Evolutionary conservation across 2,797 vertebrate genomes (phyloP).

Genomic region (Tragopan temminckii): DNA sequence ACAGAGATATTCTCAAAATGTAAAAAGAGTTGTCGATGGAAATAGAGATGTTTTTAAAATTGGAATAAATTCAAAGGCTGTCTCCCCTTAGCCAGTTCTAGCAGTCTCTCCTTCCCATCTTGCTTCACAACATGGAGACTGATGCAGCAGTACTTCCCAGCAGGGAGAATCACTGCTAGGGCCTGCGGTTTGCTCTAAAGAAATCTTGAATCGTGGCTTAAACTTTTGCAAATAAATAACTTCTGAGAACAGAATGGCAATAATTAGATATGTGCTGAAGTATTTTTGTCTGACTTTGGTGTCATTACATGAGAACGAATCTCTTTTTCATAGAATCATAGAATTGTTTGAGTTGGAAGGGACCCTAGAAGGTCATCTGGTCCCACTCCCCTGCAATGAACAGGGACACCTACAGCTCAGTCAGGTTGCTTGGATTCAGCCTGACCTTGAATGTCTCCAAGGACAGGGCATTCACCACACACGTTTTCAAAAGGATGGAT

Average conservation of each 20-base stretch:
- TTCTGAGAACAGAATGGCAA: not conserved
- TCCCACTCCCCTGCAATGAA: too few relatives aligned
- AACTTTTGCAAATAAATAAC: not conserved
- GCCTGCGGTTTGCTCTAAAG: not conserved
- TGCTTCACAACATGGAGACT: not conserved
- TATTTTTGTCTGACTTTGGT: not conserved
- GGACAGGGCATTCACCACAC: too few relatives aligned
- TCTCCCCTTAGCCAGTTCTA: not conserved
- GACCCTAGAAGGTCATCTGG: too few relatives aligned
- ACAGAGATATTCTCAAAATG: not conserved
- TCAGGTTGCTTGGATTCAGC: too few relatives aligned
- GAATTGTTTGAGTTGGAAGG: too few relatives aligned
- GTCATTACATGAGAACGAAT: not conserved
- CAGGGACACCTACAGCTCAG: too few relatives aligned
- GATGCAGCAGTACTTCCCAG: not conserved
- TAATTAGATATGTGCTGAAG: not conserved
- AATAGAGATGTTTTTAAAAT: not conserved
- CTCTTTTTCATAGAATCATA: not conserved
- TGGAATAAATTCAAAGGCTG: not conserved
- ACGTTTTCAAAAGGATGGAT: not conserved
- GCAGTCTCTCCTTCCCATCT: not conserved
- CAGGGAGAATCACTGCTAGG: not conserved
- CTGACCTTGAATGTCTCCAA: too few relatives aligned
- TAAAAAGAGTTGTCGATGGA: not conserved
- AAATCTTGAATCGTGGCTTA: not conserved